Evolutionary conservation across 2,797 vertebrate genomes (phyloP).

Genomic region (Neosalanx taihuensis): DNA sequence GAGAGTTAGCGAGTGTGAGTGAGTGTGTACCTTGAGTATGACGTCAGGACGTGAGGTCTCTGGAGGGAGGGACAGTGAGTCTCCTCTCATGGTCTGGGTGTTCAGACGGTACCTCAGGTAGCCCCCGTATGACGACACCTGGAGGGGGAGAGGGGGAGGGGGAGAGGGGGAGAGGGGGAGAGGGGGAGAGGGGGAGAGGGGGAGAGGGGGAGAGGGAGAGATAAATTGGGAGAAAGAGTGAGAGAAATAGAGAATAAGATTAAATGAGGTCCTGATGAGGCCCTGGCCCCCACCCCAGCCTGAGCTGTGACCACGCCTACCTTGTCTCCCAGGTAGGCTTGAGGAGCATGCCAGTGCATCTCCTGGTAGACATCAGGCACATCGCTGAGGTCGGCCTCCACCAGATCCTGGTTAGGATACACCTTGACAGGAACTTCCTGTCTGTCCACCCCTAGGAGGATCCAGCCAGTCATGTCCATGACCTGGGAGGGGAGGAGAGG

Average conservation of each 20-base stretch:
- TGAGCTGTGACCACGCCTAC: conserved; percentile 50
- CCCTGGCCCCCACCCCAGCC: neutral
- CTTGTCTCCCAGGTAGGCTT: conserved; percentile 87
- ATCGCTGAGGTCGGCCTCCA: conserved; percentile 81
- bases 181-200: no score
- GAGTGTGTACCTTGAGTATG: conserved; percentile 83
- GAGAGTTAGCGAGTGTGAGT: neutral
- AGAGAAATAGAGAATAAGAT: neutral
- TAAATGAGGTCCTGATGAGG: neutral
- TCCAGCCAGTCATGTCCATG: conserved; percentile 86
- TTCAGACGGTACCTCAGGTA: conserved; percentile 82
- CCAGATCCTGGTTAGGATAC: conserved; percentile 67
- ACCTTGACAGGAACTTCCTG: conserved; percentile 76
- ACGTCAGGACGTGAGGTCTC: conserved; percentile 85
- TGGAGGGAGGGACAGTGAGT: conserved; percentile 77
- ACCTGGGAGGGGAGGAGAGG: conserved; percentile 62
- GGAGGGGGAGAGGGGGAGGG: conserved; percentile 8
- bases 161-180: neutral
- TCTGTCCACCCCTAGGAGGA: conserved; percentile 79
- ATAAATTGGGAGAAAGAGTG: neutral
- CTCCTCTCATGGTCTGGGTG: conserved; percentile 85
- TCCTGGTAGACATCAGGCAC: conserved; percentile 84
- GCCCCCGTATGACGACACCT: conserved; percentile 94
- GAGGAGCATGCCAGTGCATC: conserved; percentile 89
- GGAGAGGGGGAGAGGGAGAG: neutral